phyloP scores from a whole-genome alignment of 2,113 vertebrate genomes.

The Dromas ardeola region DNA sequence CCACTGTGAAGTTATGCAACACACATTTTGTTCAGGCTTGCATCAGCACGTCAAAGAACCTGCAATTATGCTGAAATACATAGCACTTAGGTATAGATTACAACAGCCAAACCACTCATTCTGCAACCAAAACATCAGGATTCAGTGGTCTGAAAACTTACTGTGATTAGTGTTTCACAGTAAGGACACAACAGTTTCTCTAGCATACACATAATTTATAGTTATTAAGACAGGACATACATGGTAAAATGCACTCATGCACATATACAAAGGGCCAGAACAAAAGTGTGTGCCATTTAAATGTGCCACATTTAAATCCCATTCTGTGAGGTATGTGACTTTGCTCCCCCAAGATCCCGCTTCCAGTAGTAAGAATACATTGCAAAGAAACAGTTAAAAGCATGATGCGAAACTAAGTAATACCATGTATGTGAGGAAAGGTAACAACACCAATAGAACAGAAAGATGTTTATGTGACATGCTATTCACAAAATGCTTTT shows the following conservation, averaged over 20 bases:
- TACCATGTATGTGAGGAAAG: background rate
- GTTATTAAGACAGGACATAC: background rate
- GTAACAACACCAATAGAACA: background rate
- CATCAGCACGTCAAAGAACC: background rate
- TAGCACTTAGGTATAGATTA: background rate
- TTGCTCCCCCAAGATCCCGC: background rate
- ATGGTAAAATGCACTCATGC: background rate
- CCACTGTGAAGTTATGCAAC: accelerated
- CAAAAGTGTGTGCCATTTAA: background rate
- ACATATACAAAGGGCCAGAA: background rate
- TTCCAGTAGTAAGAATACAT: background rate
- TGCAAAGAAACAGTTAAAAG: background rate
- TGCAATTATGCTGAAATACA: background rate
- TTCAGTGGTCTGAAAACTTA: background rate
- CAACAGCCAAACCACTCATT: background rate
- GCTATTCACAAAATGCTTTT: background rate
- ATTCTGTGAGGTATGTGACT: background rate
- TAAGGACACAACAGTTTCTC: background rate
- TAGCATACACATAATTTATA: background rate
- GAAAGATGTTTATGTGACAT: background rate
- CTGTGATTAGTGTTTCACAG: background rate
- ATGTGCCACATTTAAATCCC: background rate
- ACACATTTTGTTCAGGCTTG: background rate
- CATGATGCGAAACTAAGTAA: background rate
- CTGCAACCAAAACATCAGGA: background rate